A percentile compares a stretch with the other conserved stretches of the same genome.
Conservation (phyloP, 2,797 vertebrate species). For the Typhlichthys eigenmanni region DNA sequence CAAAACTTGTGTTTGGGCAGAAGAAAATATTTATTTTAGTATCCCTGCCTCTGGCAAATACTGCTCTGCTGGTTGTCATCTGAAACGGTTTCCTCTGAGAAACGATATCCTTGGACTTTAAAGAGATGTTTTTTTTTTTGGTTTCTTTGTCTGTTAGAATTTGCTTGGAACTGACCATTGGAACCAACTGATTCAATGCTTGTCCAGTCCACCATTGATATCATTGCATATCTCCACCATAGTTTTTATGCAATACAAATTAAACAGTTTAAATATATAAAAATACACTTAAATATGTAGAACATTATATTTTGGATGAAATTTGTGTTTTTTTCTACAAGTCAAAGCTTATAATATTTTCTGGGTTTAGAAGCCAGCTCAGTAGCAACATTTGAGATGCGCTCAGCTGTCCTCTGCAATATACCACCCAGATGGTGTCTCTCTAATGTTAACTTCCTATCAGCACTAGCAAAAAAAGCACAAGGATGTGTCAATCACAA, state of each 20-base stretch:
- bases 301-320: too few relatives aligned
- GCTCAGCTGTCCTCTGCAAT: conserved; percentile 72
- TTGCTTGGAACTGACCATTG: background rate
- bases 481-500: conserved; percentile 66
- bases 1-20: conserved; percentile 8
- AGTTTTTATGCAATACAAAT: too few relatives aligned
- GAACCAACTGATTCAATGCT: too few relatives aligned
- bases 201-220: background rate
- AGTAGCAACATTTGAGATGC: conserved; percentile 49
- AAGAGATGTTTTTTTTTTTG: background rate
- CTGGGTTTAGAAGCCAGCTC: conserved; percentile 24
- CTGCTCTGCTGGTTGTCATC: conserved; percentile 18
- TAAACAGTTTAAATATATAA: too few relatives aligned
- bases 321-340: background rate
- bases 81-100: conserved; percentile 19
- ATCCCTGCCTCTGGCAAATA: conserved; percentile 14
- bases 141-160: background rate
- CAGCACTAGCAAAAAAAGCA: conserved; percentile 67
- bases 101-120: conserved; percentile 23
- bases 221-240: too few relatives aligned
- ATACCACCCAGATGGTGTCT: conserved; percentile 70
- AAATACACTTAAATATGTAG: too few relatives aligned
- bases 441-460: conserved; percentile 59
- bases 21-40: conserved; percentile 6
- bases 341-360: conserved; percentile 10